Base-by-base conservation (phyloP, 2,888 invertebrate species). In the Tortricodes alternella region DNA sequence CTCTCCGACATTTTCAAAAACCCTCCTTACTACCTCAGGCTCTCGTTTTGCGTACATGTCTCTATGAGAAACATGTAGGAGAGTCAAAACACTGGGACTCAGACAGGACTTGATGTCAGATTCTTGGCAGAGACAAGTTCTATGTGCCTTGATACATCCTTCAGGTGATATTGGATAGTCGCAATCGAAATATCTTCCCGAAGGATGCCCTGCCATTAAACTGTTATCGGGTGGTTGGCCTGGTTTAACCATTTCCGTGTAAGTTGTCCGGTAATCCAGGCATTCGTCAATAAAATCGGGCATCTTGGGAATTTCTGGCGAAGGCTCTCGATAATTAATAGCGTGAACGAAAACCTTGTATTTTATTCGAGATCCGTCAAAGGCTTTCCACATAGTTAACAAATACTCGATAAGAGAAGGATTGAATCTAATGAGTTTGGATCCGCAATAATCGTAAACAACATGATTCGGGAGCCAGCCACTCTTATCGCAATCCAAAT, bases 1-100 rank as follows among this genome's bases (percentile, higher is more conserved):
- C 63, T 91, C 91, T 0, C 92, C 92, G 2, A 85, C 65, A 18
- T 86, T 89, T 73, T 91, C 89, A 69, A 92, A 93, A 15, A 92
- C 83, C 63, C 72, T 79, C 65, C 76, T 81, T 0, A 93, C 65
- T 1, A 68, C 60, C 2, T 71, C 38, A 2, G 83, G 78, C 13
- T 85, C 82, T 24, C 85, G 78, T 61, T 76, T 76, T 2, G 69
- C 76, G 56, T 80, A 89, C 83, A 89, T 82, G 58, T 88, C 86
- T 34, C 88, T 74, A 55, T 89, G 88, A 48, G 62, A 77, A 0
- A 88, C 81, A 59, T 80, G 70, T 13, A 80, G 69, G 15, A 75
- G 61, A 1, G 85, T 85, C 13, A 87, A 60, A 24, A 85, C 66
- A 63, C 80, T 83, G 1, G 89, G 89, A 38, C 60, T 67, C 18